These are phyloP conservation scores for Nipponacmea schrenckii DNA, from an alignment of 2,888 invertebrate species.

Conservation along the genomic window DNA sequence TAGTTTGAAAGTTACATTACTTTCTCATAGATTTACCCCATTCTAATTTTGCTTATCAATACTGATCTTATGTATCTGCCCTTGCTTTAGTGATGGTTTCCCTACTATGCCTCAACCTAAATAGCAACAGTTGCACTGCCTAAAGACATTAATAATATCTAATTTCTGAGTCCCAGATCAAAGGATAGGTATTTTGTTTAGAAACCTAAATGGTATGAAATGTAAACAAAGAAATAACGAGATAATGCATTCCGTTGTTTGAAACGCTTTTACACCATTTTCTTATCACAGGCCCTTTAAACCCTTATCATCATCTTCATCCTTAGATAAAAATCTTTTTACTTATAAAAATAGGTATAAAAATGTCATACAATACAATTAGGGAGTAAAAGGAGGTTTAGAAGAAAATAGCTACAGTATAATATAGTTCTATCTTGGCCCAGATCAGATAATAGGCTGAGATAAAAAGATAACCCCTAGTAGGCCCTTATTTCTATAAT, in stretches of 20 bases:
- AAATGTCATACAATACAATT: neutral
- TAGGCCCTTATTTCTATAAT: neutral
- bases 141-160: too few species aligned
- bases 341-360: constrained; percentile 1
- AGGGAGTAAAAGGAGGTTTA: neutral
- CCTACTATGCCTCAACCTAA: too few species aligned
- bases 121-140: too few species aligned
- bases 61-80: too few species aligned
- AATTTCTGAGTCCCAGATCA: too few species aligned
- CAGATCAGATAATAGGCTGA: neutral
- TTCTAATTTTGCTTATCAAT: too few species aligned
- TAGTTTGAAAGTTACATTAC: too few species aligned
- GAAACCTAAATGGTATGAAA: neutral
- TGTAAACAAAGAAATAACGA: constrained; percentile 6
- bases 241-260: neutral
- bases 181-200: neutral
- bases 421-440: neutral
- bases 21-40: too few species aligned
- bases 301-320: constrained; percentile 1
- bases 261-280: neutral
- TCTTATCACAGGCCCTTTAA: neutral
- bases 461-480: constrained; percentile 6
- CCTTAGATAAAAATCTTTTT: neutral
- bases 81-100: too few species aligned
- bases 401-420: neutral